Conservation (phyloP, 2,888 invertebrate genomes). For the Ametastegia equiseti region DNA sequence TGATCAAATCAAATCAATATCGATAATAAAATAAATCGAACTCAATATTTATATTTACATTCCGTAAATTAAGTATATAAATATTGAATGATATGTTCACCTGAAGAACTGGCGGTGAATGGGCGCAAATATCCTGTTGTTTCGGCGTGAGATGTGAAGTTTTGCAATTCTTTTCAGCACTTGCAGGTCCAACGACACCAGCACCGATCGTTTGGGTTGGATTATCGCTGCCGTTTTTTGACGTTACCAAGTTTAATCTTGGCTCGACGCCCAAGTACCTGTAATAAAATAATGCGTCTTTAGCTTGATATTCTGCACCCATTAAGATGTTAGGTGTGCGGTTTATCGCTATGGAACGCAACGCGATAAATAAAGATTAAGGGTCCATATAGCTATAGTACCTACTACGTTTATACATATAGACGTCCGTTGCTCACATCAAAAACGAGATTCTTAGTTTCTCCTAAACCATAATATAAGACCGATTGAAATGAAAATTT, state of each 20-base stretch:
- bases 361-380: background rate
- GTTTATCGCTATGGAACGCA: background rate
- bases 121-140: conserved; percentile 73
- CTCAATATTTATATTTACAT: too few relatives aligned
- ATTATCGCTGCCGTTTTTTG: conserved; percentile 65
- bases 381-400: too few relatives aligned
- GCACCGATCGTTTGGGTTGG: conserved; percentile 65
- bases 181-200: conserved; percentile 73
- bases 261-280: conserved; percentile 73
- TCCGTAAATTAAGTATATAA: too few relatives aligned
- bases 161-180: conserved; percentile 73
- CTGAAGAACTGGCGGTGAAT: conserved; percentile 73
- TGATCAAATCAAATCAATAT: background rate
- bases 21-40: background rate
- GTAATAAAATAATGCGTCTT: conserved; percentile 57
- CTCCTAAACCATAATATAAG: too few relatives aligned
- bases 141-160: conserved; percentile 72
- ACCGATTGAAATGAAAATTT: too few relatives aligned
- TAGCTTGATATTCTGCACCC: background rate
- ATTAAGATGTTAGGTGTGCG: background rate
- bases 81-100: conserved; percentile 63
- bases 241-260: conserved; percentile 61
- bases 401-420: too few relatives aligned
- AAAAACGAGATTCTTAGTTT: too few relatives aligned
- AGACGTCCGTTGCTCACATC: too few relatives aligned